phyloP scores from a whole-genome alignment of 2,888 invertebrate species.

The Brachycybe producta region DNA sequence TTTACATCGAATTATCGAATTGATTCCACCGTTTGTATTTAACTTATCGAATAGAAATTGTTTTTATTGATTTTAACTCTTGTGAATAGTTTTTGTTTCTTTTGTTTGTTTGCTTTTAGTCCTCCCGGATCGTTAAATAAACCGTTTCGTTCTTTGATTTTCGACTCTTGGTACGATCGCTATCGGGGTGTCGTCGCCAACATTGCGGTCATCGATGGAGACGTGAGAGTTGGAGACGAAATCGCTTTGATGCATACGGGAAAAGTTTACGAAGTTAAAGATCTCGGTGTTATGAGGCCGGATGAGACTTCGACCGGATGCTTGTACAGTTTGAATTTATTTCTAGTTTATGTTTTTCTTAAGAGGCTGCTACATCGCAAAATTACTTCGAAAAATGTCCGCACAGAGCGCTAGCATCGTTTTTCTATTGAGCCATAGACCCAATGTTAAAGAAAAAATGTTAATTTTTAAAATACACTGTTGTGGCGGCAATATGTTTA shows the following conservation, averaged over 20 bases:
- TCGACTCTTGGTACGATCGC: slow-evolving; percentile 88
- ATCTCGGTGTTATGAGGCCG: slow-evolving; percentile 66
- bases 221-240: slow-evolving; percentile 54
- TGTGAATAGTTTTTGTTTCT: not conserved
- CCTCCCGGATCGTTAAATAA: slow-evolving; percentile 32
- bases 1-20: slow-evolving; percentile 59
- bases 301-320: slow-evolving; percentile 49
- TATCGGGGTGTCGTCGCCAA: slow-evolving; percentile 45
- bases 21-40: slow-evolving; percentile 49
- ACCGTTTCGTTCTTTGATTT: slow-evolving; percentile 65
- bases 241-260: slow-evolving; percentile 55
- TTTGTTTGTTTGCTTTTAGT: slow-evolving; percentile 24
- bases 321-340: slow-evolving; percentile 44
- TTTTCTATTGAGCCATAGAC: no score
- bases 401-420: no score
- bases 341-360: no score
- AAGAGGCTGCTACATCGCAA: no score
- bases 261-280: slow-evolving; percentile 64
- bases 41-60: slow-evolving; percentile 6
- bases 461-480: no score
- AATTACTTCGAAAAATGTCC: no score
- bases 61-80: not conserved
- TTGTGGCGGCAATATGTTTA: no score
- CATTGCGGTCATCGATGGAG: slow-evolving; percentile 47
- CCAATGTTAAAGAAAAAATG: no score